Evolutionary conservation across 2,113 vertebrate species (phyloP).

Genomic region (Oreocharis arfaki): DNA sequence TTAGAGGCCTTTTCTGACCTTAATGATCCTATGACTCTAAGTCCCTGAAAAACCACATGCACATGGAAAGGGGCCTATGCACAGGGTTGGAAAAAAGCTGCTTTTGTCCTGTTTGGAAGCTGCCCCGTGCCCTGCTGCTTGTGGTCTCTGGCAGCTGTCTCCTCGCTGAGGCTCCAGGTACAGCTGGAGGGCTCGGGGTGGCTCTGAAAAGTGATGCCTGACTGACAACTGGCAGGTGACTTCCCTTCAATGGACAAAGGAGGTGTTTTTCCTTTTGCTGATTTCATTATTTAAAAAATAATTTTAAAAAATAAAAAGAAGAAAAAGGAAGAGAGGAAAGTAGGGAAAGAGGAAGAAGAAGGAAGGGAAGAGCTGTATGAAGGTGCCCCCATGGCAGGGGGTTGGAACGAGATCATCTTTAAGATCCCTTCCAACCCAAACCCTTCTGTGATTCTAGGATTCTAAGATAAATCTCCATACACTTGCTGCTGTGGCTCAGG

Average conservation of each 20-base stretch:
- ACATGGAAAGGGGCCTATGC: background rate
- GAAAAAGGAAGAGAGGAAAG: fast-evolving
- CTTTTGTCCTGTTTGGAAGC: slow-evolving; percentile 26
- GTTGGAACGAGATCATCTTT: fast-evolving
- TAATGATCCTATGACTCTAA: background rate
- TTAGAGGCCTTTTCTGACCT: background rate
- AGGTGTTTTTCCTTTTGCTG: background rate
- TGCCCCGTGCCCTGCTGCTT: background rate
- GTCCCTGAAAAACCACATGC: background rate
- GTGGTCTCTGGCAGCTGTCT: slow-evolving; percentile 41
- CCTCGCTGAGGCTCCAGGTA: slow-evolving; percentile 1
- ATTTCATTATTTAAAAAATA: background rate
- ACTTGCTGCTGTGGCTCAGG: background rate
- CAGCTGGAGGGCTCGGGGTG: slow-evolving; percentile 55
- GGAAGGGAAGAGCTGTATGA: background rate
- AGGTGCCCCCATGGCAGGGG: background rate
- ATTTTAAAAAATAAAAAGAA: fast-evolving
- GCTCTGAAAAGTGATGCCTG: slow-evolving; percentile 63
- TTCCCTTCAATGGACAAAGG: slow-evolving; percentile 60
- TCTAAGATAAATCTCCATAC: background rate
- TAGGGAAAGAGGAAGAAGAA: background rate
- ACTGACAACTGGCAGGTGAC: slow-evolving; percentile 76
- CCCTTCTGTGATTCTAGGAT: background rate
- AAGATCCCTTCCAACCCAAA: background rate
- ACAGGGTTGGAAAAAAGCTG: background rate